Evolutionary conservation across 2,888 invertebrate species (phyloP), one percentile per base, ranked within the genome.

Genomic region (Plebejus anna): DNA sequence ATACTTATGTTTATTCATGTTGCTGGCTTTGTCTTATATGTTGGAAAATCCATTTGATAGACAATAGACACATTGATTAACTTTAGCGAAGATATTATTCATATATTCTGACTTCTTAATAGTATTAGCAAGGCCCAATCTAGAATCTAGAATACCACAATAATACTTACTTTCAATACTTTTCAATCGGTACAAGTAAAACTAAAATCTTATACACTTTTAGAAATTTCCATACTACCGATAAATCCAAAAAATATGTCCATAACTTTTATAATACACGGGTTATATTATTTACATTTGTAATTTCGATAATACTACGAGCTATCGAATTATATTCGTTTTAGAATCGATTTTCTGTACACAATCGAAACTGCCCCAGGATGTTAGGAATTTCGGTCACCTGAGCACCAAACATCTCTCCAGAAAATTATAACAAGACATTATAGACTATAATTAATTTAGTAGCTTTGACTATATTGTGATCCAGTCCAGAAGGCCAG

Each of bases 321-420:
- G 38, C 71, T 76, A 71, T 76, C 72, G 76, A 76, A 76, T 72
- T 72, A 72, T 38, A 76, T 59, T 76, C 72, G 71, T 57, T 57
- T 76, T 76, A 75, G 47, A 32, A 72, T 76, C 57, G 76, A 72
- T 42, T 71, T 57, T 42, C 55, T 76, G 76, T 76, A 76, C 76
- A 76, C 11, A 11, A 47, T 75, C 38, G 42, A 76, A 51, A 71
- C 38, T 36, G 22, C 38, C 38, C 38, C 70, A 51, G 4, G 32
- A 51, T 13, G 51, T 28, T 16, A 51, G 75, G 36, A 75, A 75
- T 75, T 73, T 75, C 13, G 55, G 75, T 75, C 16, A 61, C 16
- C 28, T 73, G 73, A 73, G 73, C 73, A 73, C 47, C 73, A 55
- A 55, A 73, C 51, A 73, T 22, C 73, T 70, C 61, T 66, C 11